Conservation (phyloP, 2,113 vertebrate species). For the Anarrhichthys ocellatus region DNA sequence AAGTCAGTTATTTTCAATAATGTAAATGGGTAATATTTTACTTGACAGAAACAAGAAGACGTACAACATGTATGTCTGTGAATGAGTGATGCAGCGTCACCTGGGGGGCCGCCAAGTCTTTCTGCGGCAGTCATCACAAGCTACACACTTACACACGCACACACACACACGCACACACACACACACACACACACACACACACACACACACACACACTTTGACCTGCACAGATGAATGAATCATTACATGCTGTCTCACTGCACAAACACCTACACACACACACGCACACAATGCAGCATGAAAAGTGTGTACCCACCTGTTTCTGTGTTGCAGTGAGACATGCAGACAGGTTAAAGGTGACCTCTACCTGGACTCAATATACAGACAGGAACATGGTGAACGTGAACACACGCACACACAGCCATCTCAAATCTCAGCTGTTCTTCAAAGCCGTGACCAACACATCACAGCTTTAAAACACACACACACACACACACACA, state of each 20-base stretch:
- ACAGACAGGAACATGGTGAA: slow-evolving; percentile 2
- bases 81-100: slow-evolving; percentile 30
- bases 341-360: slow-evolving; percentile 57
- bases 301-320: slow-evolving; percentile 22
- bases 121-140: slow-evolving; percentile 5
- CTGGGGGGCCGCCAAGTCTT: slow-evolving; percentile 16
- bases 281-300: background rate
- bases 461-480: background rate
- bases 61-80: background rate
- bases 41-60: background rate
- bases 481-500: background rate
- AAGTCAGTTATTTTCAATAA: background rate
- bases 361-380: slow-evolving; percentile 43
- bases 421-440: slow-evolving; percentile 20
- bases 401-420: background rate
- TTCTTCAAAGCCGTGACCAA: background rate
- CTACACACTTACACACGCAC: background rate
- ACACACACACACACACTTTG: background rate
- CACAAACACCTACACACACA: background rate
- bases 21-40: background rate
- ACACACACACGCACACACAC: background rate
- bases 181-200: background rate
- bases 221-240: background rate
- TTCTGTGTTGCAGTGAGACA: slow-evolving; percentile 22
- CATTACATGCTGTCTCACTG: background rate